Evolutionary conservation across 35 echinoderm and acorn worm species (phyloP).

Genomic region (Lytechinus variegatus): DNA sequence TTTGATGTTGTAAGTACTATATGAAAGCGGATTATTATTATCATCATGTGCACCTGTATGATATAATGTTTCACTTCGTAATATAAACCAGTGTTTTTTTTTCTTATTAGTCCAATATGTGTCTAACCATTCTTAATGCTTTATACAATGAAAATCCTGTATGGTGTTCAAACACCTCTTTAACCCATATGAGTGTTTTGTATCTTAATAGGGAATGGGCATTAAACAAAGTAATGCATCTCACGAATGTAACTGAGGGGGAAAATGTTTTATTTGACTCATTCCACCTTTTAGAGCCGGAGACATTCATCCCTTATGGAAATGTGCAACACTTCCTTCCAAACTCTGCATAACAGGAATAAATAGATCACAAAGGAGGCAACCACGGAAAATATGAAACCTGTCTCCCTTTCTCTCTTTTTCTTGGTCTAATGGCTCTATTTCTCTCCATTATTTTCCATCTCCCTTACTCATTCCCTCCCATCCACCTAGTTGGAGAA

Average conservation of each 20-base stretch:
- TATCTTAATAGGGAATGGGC: background rate
- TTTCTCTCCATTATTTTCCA: background rate
- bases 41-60: no score
- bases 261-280: background rate
- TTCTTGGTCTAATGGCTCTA: background rate
- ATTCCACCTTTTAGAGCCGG: slow-evolving; percentile 15
- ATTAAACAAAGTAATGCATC: background rate
- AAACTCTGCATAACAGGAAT: slow-evolving; percentile 42
- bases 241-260: background rate
- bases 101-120: no score
- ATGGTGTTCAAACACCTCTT: no score
- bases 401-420: background rate
- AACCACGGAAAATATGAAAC: background rate
- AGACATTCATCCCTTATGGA: background rate
- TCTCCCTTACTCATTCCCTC: background rate
- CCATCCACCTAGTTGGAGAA: background rate
- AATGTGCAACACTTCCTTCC: slow-evolving; percentile 27
- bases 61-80: no score
- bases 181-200: no score
- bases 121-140: no score
- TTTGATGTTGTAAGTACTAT: no score
- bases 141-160: no score
- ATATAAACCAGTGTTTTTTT: no score
- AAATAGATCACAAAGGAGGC: slow-evolving; percentile 21
- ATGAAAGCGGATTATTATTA: no score